Evolutionary conservation across 2,113 vertebrate genomes (phyloP).

Genomic region (Loxodonta africana): DNA sequence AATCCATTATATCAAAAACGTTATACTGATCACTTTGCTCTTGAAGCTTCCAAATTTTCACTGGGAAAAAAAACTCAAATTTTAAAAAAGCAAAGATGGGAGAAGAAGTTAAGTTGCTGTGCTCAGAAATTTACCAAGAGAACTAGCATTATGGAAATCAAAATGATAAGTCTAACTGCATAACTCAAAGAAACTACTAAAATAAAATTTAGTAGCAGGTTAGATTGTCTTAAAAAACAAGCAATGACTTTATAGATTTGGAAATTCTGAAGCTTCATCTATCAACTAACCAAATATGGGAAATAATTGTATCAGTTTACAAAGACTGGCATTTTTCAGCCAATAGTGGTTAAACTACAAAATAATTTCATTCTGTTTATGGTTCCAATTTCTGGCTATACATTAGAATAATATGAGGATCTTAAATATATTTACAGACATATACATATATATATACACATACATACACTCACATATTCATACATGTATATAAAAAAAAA

Average conservation of each 20-base stretch:
- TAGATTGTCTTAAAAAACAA: constrained; percentile 31
- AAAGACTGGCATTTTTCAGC: neutral
- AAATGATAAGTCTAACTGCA: constrained; percentile 45
- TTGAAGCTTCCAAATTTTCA: constrained; percentile 52
- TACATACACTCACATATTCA: too few species aligned
- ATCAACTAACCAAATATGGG: constrained; percentile 41
- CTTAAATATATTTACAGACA: neutral
- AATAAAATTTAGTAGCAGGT: constrained; percentile 43
- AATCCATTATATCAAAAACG: constrained; percentile 64
- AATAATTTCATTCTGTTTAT: constrained; percentile 54
- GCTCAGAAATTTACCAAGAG: constrained; percentile 37
- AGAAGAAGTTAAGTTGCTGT: constrained; percentile 61
- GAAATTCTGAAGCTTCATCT: constrained; percentile 53
- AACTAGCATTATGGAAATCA: constrained; percentile 3
- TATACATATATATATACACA: neutral
- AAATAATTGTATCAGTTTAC: constrained; percentile 25
- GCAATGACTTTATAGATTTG: neutral
- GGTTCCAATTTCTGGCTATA: constrained; percentile 18
- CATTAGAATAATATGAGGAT: neutral
- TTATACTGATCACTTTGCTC: constrained; percentile 73
- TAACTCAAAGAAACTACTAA: constrained; percentile 24
- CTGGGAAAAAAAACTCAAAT: constrained; percentile 8
- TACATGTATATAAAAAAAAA: too few species aligned
- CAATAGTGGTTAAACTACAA: neutral
- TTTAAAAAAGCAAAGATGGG: constrained; percentile 61